phyloP scores from a whole-genome alignment of 2,888 invertebrate genomes.

The Microctonus hyperodae region DNA sequence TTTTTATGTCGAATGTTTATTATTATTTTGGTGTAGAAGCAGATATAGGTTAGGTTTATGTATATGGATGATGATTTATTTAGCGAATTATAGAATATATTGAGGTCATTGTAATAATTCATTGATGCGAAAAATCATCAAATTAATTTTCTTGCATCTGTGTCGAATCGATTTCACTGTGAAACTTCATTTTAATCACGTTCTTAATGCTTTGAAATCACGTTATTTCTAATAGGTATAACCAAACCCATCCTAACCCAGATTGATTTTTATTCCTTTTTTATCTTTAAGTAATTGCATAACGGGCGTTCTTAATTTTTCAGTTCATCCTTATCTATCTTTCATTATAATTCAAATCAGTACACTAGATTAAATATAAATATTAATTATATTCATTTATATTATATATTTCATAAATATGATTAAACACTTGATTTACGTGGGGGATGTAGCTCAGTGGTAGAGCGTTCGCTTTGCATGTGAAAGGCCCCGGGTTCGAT shows the following conservation, averaged over 20 bases:
- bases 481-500: slow-evolving; percentile 99
- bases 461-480: slow-evolving; percentile 99
- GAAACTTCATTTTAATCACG: slow-evolving; percentile 21
- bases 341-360: background rate
- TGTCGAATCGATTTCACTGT: slow-evolving; percentile 5
- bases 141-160: background rate
- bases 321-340: too few relatives aligned
- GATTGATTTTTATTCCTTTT: background rate
- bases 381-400: background rate
- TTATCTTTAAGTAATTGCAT: slow-evolving; percentile 2
- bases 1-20: background rate
- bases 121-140: background rate
- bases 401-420: background rate
- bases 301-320: slow-evolving; percentile 5
- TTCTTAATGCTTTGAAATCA: slow-evolving; percentile 21
- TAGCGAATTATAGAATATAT: background rate
- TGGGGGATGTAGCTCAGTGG: slow-evolving; percentile 98
- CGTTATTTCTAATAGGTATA: slow-evolving; percentile 15
- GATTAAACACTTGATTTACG: too few relatives aligned
- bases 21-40: too few relatives aligned
- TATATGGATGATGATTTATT: background rate
- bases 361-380: background rate
- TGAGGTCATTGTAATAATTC: slow-evolving; percentile 14
- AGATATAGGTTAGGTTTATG: background rate
- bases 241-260: slow-evolving; percentile 4